Percentiles rank a stretch among this genome's conserved stretches.
Conservation (phyloP, 2,888 invertebrate species). For the Campopleginae sp. region DNA sequence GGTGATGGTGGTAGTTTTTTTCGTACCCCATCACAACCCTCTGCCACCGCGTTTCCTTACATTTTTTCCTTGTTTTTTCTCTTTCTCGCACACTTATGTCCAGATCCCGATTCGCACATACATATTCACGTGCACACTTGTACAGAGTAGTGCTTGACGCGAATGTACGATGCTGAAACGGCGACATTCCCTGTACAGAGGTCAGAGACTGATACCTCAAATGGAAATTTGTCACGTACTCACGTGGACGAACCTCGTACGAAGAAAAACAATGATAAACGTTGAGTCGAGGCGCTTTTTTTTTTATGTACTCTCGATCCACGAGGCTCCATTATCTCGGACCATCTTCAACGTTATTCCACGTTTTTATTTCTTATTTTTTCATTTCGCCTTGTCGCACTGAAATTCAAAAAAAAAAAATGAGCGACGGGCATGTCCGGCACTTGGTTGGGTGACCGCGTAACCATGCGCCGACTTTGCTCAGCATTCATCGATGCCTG, state of each 20-base stretch:
- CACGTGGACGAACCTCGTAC: slow-evolving; percentile 27
- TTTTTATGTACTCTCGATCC: slow-evolving; percentile 6
- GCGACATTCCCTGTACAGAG: slow-evolving; percentile 12
- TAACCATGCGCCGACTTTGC: no score
- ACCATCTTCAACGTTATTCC: slow-evolving; percentile 1
- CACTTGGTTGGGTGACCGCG: no score
- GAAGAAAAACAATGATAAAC: slow-evolving; percentile 31
- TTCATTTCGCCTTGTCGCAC: background rate
- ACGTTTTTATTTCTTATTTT: background rate
- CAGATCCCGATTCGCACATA: slow-evolving; percentile 9
- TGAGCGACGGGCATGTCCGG: no score
- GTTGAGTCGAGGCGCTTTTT: background rate
- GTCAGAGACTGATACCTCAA: slow-evolving; percentile 2
- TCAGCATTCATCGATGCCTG: no score
- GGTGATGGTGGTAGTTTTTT: slow-evolving; percentile 12
- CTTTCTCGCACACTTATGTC: slow-evolving; percentile 12
- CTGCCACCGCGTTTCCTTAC: slow-evolving; percentile 22
- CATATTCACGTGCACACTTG: background rate
- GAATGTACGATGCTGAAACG: slow-evolving; percentile 16
- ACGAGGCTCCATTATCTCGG: background rate
- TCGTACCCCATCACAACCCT: background rate
- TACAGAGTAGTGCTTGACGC: background rate
- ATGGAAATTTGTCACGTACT: slow-evolving; percentile 28
- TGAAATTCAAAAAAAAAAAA: background rate
- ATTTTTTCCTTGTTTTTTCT: slow-evolving; percentile 20